These are phyloP conservation scores for Microtus ochrogaster DNA, from an alignment of 2,113 vertebrate species.

Conservation along the genomic window DNA sequence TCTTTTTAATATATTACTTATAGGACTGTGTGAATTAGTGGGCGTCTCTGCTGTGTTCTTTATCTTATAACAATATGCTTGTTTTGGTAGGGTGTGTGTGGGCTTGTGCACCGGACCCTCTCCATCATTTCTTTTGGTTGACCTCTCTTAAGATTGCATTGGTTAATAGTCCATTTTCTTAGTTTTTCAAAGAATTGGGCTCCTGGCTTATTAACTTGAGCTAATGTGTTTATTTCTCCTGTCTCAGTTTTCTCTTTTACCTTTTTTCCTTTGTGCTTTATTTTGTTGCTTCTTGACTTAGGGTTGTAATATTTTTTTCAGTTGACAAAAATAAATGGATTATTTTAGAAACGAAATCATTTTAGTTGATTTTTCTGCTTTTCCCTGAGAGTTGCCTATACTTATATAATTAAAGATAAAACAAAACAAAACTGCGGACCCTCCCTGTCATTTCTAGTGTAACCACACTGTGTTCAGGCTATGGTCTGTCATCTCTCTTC, in stretches of 20 bases:
- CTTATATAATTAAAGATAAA: background rate
- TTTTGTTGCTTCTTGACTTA: background rate
- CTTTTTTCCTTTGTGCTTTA: background rate
- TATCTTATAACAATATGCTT: background rate
- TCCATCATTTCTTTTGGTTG: background rate
- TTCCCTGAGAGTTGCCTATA: background rate
- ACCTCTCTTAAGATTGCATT: background rate
- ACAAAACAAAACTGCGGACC: background rate
- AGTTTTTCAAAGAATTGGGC: background rate
- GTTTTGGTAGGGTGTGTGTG: background rate
- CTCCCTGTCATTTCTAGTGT: background rate
- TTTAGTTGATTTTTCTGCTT: background rate
- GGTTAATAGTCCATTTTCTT: background rate
- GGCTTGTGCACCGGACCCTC: background rate
- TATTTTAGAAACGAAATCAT: background rate
- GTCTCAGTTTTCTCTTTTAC: background rate
- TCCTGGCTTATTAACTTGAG: background rate
- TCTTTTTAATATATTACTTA: conserved; percentile 15
- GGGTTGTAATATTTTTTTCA: background rate
- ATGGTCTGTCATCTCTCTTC: conserved; percentile 10
- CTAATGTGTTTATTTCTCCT: background rate
- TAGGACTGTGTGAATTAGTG: background rate
- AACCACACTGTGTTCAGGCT: background rate
- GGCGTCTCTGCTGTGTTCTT: background rate
- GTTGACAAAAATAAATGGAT: conserved; percentile 35